A percentile compares a stretch with the other conserved stretches of the same genome.
phyloP scores from a whole-genome alignment of 2,888 invertebrate species.

The Hemistola chrysoprasaria region DNA sequence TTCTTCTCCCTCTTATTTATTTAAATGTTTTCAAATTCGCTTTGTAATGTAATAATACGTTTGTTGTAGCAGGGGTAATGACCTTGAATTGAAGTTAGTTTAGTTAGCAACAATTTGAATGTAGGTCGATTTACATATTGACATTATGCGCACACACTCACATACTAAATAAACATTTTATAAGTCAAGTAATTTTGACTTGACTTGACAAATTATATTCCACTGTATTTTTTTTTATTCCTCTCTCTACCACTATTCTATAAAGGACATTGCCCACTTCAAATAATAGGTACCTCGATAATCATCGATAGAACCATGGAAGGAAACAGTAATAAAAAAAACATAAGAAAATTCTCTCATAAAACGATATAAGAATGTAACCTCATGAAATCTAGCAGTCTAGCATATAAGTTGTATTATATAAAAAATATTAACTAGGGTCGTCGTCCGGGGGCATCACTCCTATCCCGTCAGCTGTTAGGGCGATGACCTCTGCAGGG shows the following conservation, averaged over 20 bases:
- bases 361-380: too few relatives aligned
- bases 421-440: slow-evolving; percentile 31
- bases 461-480: slow-evolving; percentile 66
- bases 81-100: slow-evolving; percentile 59
- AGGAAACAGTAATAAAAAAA: too few relatives aligned
- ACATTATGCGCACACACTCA: slow-evolving; percentile 10
- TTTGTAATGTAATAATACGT: slow-evolving; percentile 62
- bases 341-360: too few relatives aligned
- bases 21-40: slow-evolving; percentile 74
- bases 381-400: too few relatives aligned
- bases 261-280: too few relatives aligned
- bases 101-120: slow-evolving; percentile 49
- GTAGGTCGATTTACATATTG: slow-evolving; percentile 40
- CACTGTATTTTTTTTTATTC: too few relatives aligned
- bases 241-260: too few relatives aligned
- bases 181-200: too few relatives aligned
- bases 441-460: slow-evolving; percentile 57
- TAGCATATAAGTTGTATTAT: slow-evolving; percentile 11
- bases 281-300: too few relatives aligned
- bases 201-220: too few relatives aligned
- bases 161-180: too few relatives aligned
- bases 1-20: slow-evolving; percentile 73
- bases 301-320: too few relatives aligned
- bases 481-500: slow-evolving; percentile 55
- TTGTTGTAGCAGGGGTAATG: slow-evolving; percentile 64